These are phyloP conservation scores for Dendrolimus houi DNA, from an alignment of 2,888 invertebrate species.

Conservation along the genomic window DNA sequence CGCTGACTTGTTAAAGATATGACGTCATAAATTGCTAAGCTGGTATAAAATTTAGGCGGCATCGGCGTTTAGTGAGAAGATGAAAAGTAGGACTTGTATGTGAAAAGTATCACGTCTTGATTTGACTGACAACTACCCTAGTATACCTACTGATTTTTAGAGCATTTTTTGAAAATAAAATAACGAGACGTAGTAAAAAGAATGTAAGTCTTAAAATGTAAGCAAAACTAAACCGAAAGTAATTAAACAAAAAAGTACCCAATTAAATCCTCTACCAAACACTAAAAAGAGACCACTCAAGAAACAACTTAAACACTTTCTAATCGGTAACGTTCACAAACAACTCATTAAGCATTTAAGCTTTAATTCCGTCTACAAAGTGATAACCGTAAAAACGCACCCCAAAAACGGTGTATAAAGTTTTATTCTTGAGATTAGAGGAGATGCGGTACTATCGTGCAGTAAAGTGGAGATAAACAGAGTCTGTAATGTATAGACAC, in stretches of 20 bases:
- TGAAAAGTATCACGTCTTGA: no score
- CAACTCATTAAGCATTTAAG: constrained; percentile 63
- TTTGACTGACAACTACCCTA: no score
- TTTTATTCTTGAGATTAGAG: constrained; percentile 69
- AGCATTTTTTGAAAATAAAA: no score
- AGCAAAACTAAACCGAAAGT: no score
- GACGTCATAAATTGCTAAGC: no score
- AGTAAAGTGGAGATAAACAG: constrained; percentile 61
- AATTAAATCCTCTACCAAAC: constrained; percentile 2
- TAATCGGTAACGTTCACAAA: constrained; percentile 48
- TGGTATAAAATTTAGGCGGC: no score
- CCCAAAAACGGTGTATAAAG: constrained; percentile 65
- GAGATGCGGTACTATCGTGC: constrained; percentile 42
- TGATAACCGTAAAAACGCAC: constrained; percentile 55
- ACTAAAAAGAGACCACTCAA: constrained; percentile 15
- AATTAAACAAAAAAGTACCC: background rate
- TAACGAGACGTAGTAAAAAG: no score
- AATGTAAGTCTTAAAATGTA: no score
- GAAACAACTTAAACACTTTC: constrained; percentile 58
- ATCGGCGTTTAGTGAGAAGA: no score
- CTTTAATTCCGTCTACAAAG: constrained; percentile 62
- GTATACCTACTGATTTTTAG: no score
- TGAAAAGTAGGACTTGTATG: no score
- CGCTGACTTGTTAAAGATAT: no score
- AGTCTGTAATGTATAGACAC: constrained; percentile 45